phyloP scores from a whole-genome alignment of 2,113 vertebrate genomes.

The Tetraodon nigroviridis region DNA sequence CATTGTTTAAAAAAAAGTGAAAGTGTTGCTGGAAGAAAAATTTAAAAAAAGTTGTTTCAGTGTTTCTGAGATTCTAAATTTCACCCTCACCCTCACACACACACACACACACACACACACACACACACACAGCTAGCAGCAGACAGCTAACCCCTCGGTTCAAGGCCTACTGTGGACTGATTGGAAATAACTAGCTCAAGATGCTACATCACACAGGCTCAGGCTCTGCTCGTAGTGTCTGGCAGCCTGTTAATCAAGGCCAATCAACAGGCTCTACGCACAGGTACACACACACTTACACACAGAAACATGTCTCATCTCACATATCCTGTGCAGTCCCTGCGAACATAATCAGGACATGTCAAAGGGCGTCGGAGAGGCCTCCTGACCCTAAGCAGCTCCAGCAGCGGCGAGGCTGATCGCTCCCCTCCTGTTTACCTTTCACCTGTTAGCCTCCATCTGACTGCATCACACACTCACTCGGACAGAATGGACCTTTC shows the following conservation, averaged over 20 bases:
- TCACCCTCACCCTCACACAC: background rate
- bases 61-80: background rate
- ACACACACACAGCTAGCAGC: constrained; percentile 28
- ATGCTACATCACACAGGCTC: constrained; percentile 53
- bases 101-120: constrained; percentile 14
- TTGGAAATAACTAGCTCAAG: constrained; percentile 73
- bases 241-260: constrained; percentile 65
- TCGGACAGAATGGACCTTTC: no score
- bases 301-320: constrained; percentile 38
- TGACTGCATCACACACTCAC: background rate
- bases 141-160: constrained; percentile 21
- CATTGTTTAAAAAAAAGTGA: constrained; percentile 1
- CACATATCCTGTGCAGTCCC: constrained; percentile 26
- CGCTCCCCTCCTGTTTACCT: background rate
- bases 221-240: constrained; percentile 42
- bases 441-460: background rate
- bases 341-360: constrained; percentile 60
- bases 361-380: constrained; percentile 53
- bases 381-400: constrained; percentile 45
- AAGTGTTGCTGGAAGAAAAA: background rate
- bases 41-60: background rate
- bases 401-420: constrained; percentile 18
- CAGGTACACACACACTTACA: constrained; percentile 29
- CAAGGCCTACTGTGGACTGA: constrained; percentile 54
- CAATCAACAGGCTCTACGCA: constrained; percentile 61